Base-by-base conservation (phyloP, 2,113 vertebrate species). In the Athene cunicularia region DNA sequence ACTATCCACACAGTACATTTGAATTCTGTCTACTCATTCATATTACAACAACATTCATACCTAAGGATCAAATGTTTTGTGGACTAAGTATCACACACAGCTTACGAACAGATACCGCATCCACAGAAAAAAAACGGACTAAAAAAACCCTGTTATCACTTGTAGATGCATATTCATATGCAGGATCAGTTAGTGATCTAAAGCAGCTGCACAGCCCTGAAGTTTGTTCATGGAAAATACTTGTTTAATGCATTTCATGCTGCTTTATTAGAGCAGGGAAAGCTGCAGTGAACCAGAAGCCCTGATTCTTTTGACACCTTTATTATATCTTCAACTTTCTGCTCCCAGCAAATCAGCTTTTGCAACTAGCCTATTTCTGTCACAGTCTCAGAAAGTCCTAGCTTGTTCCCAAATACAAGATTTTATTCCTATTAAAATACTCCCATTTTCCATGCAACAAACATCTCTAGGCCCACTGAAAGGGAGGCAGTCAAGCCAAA, bases 81-180 rank as follows among this genome's bases (percentile, higher is more conserved):
- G 30, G 67, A 35, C 37, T 10, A 28, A 33, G 14, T 13, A 60
- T 21, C 19, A 64, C 17, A 22, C 8, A 26, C 15, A 49, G 71
- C 39, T 60, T 41, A 72, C 0, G 1, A 62, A 24, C 39, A 20
- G 49, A 20, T 28, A 75, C 2, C 4, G 1, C 56, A 71, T 9
- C 13, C 32, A 8, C 22, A 43, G 15, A 35, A 35, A 28, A 41
- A 43, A 13, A 83, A 79, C 11, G 30, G 28, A 8, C 37, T 28
- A 6, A 55, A 45, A 39, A 37, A 24, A 5, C 12, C 6, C 12
- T 14, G 16, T 45, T 64, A 53, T 9, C 64, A 30, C 39, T 53
- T 27, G 27, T 4, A 64, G 37, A 24, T 15, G 6, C 10, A 73
- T 10, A 27, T 72, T 45, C 12, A 30, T 0, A 0, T 21, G 47